Percentiles rank a stretch among this genome's conserved stretches.
Evolutionary conservation across 2,888 invertebrate genomes (phyloP).

Genomic region (Xestia xanthographa): DNA sequence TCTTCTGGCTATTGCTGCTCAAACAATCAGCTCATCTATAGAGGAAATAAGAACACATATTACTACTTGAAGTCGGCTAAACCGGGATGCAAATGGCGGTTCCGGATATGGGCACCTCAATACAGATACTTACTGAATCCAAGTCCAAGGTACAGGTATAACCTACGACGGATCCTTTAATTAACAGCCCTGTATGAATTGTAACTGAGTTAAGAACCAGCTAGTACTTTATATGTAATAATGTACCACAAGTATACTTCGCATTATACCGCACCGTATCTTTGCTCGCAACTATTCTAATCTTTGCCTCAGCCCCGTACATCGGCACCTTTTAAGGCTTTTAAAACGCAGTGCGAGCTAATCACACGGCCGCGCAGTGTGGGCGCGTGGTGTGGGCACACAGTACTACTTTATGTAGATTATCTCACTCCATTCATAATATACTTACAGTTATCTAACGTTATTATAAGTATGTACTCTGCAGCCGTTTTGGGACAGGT

Average conservation of each 20-base stretch:
- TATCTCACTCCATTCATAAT: constrained; percentile 67
- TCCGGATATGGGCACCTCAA: not conserved
- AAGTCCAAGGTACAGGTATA: not conserved
- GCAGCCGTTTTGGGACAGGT: not conserved
- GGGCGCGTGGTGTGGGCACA: constrained; percentile 64
- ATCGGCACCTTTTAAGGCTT: constrained; percentile 79
- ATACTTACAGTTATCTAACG: constrained; percentile 24
- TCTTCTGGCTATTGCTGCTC: not conserved
- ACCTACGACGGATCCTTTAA: not conserved
- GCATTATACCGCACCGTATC: constrained; percentile 41
- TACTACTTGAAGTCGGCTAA: not conserved
- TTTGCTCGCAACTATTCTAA: constrained; percentile 42
- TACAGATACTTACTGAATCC: not conserved
- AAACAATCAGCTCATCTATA: not conserved
- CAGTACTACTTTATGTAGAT: constrained; percentile 69
- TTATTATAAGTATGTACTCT: not conserved
- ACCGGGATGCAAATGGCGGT: not conserved
- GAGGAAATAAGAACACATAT: not conserved
- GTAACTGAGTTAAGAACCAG: not conserved
- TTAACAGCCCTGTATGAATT: not conserved
- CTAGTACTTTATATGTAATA: constrained; percentile 1
- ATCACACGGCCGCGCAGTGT: constrained; percentile 72
- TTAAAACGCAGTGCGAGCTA: constrained; percentile 83
- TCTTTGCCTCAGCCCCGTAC: constrained; percentile 63
- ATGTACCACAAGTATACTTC: constrained; percentile 1